Conservation (phyloP, 2,797 vertebrate genomes). For the Myotis vivesi region DNA sequence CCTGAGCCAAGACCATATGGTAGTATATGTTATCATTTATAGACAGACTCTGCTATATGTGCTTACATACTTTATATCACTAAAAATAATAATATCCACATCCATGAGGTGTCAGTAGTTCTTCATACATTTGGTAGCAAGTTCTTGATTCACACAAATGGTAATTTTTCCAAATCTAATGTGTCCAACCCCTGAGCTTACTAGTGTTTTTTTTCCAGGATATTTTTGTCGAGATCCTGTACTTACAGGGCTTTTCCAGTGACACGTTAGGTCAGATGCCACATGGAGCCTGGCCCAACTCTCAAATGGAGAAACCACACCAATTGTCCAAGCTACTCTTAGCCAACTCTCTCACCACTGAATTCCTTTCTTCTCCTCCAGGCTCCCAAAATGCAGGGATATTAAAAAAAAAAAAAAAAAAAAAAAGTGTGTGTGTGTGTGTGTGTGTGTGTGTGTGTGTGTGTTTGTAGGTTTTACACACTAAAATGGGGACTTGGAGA, state of each 20-base stretch:
- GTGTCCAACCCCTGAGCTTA: background rate
- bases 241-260: background rate
- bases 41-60: background rate
- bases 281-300: background rate
- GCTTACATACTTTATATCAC: background rate
- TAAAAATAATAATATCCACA: constrained; percentile 66
- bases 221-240: background rate
- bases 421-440: background rate
- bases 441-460: background rate
- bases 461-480: background rate
- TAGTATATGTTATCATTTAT: background rate
- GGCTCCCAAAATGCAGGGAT: background rate
- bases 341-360: background rate
- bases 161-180: background rate
- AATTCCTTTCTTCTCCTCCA: background rate
- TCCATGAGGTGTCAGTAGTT: constrained; percentile 77
- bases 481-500: background rate
- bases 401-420: background rate
- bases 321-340: background rate
- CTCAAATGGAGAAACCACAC: background rate
- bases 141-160: constrained; percentile 12
- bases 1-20: background rate
- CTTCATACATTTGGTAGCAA: constrained; percentile 58
- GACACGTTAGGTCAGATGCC: background rate
- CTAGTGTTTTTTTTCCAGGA: background rate